These are phyloP conservation scores for Pecten maximus DNA, from an alignment of 2,888 invertebrate species.

Conservation along the genomic window DNA sequence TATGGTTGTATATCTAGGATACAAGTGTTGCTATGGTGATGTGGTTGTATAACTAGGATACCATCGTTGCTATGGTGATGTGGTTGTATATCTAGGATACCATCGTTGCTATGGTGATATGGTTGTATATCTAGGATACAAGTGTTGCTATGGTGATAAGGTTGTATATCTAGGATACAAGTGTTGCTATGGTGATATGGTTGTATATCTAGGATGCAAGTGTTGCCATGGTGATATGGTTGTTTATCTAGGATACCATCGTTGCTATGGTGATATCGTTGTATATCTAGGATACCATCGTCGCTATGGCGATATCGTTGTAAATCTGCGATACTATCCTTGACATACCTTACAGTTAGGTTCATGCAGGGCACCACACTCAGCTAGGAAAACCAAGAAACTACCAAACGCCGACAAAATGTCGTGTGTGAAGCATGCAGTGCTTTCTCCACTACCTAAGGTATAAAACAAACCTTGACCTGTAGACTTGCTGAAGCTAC, in stretches of 20 bases:
- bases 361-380: not conserved
- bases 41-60: not conserved
- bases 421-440: constrained; percentile 29
- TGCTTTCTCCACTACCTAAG: constrained; percentile 2
- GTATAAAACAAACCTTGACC: constrained; percentile 71
- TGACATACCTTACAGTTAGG: not conserved
- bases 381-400: not conserved
- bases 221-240: too few relatives aligned
- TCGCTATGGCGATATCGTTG: not conserved
- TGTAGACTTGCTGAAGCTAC: constrained; percentile 81
- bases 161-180: too few relatives aligned
- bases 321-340: not conserved
- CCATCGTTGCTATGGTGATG: not conserved
- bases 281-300: not conserved
- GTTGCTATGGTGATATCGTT: not conserved
- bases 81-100: not conserved
- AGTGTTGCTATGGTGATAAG: too few relatives aligned
- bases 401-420: not conserved
- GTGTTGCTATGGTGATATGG: too few relatives aligned
- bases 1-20: not conserved
- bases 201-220: too few relatives aligned
- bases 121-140: too few relatives aligned
- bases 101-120: not conserved
- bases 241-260: not conserved
- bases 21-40: not conserved